Conservation (phyloP, 2,113 vertebrate species). For the Acanthochromis polyacanthus region DNA sequence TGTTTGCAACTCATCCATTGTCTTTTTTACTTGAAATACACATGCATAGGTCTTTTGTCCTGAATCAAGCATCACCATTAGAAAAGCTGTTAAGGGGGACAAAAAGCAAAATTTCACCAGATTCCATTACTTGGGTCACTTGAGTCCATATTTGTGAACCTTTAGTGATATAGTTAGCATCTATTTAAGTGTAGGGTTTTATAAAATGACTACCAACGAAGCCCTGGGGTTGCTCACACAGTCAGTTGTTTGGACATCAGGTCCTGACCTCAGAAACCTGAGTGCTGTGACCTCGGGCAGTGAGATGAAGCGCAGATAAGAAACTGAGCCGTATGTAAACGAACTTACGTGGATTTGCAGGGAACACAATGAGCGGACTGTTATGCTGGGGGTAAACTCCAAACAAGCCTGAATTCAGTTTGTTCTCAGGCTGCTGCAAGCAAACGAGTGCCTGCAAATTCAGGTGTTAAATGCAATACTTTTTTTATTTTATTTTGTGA, state of each 20-base stretch:
- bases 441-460: slow-evolving; percentile 19
- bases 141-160: slow-evolving; percentile 2
- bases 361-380: slow-evolving; percentile 64
- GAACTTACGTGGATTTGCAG: slow-evolving; percentile 55
- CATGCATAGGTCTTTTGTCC: slow-evolving; percentile 1
- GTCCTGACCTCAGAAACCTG: slow-evolving; percentile 63
- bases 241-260: slow-evolving; percentile 46
- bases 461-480: background rate
- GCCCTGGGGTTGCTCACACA: slow-evolving; percentile 7
- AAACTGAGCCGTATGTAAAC: slow-evolving; percentile 65
- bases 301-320: slow-evolving; percentile 59
- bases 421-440: slow-evolving; percentile 21
- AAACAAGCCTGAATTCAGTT: slow-evolving; percentile 48
- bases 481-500: background rate
- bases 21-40: background rate
- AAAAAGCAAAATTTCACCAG: background rate
- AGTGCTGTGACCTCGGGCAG: slow-evolving; percentile 42
- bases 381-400: slow-evolving; percentile 49
- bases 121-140: slow-evolving; percentile 2
- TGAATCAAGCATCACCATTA: slow-evolving; percentile 17
- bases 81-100: background rate
- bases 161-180: slow-evolving; percentile 10
- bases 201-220: slow-evolving; percentile 36
- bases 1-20: background rate
- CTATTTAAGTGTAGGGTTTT: slow-evolving; percentile 4